A percentile compares a stretch with the other conserved stretches of the same genome.
Conservation (phyloP, 2,113 vertebrate species). For the Canis aureus region DNA sequence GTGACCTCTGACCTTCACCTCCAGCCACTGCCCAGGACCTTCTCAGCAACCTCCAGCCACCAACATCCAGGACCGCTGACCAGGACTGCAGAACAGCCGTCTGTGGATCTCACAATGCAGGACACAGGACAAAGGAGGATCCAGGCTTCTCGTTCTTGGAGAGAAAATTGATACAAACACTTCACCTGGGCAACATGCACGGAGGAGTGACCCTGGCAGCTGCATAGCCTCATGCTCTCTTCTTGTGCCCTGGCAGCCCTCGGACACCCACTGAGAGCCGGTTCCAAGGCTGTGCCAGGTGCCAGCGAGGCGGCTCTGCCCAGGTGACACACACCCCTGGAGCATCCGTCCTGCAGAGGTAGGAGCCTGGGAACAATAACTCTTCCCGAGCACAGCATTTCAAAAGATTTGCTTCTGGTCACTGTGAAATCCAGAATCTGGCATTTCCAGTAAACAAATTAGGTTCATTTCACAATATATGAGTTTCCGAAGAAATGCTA, state of each 20-base stretch:
- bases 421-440: not conserved
- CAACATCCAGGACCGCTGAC: not conserved
- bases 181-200: not conserved
- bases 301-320: rapidly evolving
- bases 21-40: not conserved
- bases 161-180: rapidly evolving
- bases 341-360: rapidly evolving
- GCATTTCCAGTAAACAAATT: not conserved
- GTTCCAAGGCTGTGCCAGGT: rapidly evolving
- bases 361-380: rapidly evolving
- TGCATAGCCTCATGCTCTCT: rapidly evolving
- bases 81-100: rapidly evolving
- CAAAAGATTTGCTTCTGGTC: not conserved
- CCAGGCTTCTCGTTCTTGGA: not conserved
- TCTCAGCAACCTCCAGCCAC: rapidly evolving
- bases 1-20: not conserved
- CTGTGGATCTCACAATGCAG: not conserved
- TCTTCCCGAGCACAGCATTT: rapidly evolving
- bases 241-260: not conserved
- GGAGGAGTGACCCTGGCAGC: rapidly evolving
- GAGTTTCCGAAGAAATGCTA: not conserved
- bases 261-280: rapidly evolving
- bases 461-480: not conserved
- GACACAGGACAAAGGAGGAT: not conserved
- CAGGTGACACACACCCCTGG: rapidly evolving